phyloP scores from a whole-genome alignment of 23 tunicate genomes.

The Ascidia mentula region DNA sequence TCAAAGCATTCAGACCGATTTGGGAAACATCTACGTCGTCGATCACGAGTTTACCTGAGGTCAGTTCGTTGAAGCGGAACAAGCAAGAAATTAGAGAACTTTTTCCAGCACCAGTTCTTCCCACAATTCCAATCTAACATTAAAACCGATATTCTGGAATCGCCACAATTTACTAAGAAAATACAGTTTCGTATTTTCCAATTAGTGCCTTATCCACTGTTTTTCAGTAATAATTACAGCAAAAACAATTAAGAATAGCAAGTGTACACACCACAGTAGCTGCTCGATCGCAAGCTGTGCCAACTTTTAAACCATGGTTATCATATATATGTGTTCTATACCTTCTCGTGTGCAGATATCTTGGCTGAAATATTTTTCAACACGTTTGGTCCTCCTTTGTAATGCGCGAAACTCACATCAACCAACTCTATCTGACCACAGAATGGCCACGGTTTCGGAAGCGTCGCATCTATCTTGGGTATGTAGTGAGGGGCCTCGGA shows the following conservation, averaged over 20 bases:
- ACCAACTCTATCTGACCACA: conserved; percentile 43
- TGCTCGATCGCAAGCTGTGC: no score
- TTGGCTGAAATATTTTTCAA: conserved; percentile 36
- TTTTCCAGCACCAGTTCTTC: conserved; percentile 81
- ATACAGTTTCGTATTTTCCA: no score
- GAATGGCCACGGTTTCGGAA: conserved; percentile 57
- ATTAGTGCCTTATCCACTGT: no score
- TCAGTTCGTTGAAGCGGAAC: conserved; percentile 54
- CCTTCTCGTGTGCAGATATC: conserved; percentile 63
- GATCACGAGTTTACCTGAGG: conserved; percentile 39
- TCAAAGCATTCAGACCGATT: conserved; percentile 42
- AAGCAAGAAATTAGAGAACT: conserved; percentile 73
- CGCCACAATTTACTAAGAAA: no score
- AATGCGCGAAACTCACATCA: conserved; percentile 54
- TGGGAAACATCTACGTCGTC: conserved; percentile 48
- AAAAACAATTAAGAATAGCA: no score
- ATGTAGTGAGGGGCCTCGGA: conserved; percentile 45
- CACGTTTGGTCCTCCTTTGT: conserved; percentile 60
- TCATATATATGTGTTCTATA: no score
- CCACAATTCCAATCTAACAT: conserved; percentile 81
- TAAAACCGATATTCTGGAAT: no score
- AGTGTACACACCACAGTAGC: no score
- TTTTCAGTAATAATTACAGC: no score
- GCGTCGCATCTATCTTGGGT: conserved; percentile 14
- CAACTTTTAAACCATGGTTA: no score